Evolutionary conservation across 2,888 invertebrate species (phyloP), one percentile per base, ranked within the genome.

Genomic region (Stenodema calcarata): DNA sequence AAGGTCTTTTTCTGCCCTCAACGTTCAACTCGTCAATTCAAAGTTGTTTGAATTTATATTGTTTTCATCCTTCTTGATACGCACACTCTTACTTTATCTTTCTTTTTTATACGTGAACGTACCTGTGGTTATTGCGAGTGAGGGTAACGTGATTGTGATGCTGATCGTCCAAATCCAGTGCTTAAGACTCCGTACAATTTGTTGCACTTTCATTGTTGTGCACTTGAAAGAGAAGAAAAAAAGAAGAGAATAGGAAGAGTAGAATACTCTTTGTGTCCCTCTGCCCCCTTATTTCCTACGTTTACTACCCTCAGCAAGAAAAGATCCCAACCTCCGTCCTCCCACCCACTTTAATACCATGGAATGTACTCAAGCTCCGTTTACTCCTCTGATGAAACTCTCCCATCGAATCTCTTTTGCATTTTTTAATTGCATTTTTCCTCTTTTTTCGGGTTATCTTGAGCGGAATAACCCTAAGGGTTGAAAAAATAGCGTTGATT

Each of bases 341-440:
- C 62, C 35, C 73, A 73, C 28, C 41, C 73, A 41, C 30, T 73
- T 73, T 73, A 73, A 35, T 16, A 18, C 30, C 41, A 18, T 30
- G 35, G 73, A 73, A 73, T 73, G 73, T 73, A 41, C 73, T 70
- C 23, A 70, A 70, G 70, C 27, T 73, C 41, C 73, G 73, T 73
- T 73, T 73, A 41, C 30, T 73, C 30, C 73, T 30, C 73, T 73
- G 73, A 73, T 73, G 73, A 73, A 73, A 73, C 73, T 73, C 47
- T 47, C 27, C 79, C 79, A 79, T 79, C 44, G 79, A 47, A 47
- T 44, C 47, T 79, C 47, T 44, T 79, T 79, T 79, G 42, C 47
- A 47, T 79, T 79, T 79, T 73, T 73, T 73, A 73, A 73, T 73
- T 73, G 73, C 73, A 73, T 73, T 35, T 73, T 18, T 62, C 12